These are phyloP conservation scores for Ecliptopera silaceata DNA, from an alignment of 2,888 invertebrate genomes.

Conservation along the genomic window DNA sequence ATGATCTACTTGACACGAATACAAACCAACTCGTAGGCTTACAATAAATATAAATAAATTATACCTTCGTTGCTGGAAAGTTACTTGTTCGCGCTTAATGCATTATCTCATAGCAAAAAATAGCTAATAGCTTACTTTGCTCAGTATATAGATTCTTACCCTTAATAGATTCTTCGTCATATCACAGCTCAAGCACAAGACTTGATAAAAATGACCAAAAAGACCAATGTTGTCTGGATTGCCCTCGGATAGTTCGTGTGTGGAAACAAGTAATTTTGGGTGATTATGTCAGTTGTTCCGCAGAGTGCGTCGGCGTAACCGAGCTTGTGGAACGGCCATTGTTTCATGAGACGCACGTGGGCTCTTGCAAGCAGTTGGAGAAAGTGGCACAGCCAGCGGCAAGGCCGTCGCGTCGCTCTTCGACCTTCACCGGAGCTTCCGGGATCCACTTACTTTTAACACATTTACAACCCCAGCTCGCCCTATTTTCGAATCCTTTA, in stretches of 20 bases:
- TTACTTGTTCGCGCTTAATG: conserved; percentile 1
- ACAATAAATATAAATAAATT: background rate
- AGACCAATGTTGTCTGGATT: conserved; percentile 65
- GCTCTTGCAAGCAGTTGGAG: conserved; percentile 62
- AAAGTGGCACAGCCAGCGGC: conserved; percentile 78
- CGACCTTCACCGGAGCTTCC: conserved; percentile 74
- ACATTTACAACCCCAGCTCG: conserved; percentile 11
- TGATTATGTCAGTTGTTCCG: conserved; percentile 74
- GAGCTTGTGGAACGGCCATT: conserved; percentile 61
- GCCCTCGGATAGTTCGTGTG: conserved; percentile 59
- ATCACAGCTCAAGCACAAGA: conserved; percentile 69
- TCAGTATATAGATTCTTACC: no score
- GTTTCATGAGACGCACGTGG: conserved; percentile 70
- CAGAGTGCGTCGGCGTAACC: conserved; percentile 64
- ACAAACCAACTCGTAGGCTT: conserved; percentile 1
- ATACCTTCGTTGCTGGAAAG: conserved; percentile 2
- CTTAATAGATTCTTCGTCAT: conserved; percentile 62
- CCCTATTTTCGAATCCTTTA: conserved; percentile 15
- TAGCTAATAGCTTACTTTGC: no score
- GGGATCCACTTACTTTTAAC: conserved; percentile 52
- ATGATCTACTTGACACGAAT: conserved; percentile 28
- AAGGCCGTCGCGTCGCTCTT: conserved; percentile 71
- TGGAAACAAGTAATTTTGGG: conserved; percentile 66
- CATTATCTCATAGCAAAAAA: no score
- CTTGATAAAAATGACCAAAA: conserved; percentile 66